Evolutionary conservation across 2,797 vertebrate species (phyloP).

Genomic region (Myotis findleyi): DNA sequence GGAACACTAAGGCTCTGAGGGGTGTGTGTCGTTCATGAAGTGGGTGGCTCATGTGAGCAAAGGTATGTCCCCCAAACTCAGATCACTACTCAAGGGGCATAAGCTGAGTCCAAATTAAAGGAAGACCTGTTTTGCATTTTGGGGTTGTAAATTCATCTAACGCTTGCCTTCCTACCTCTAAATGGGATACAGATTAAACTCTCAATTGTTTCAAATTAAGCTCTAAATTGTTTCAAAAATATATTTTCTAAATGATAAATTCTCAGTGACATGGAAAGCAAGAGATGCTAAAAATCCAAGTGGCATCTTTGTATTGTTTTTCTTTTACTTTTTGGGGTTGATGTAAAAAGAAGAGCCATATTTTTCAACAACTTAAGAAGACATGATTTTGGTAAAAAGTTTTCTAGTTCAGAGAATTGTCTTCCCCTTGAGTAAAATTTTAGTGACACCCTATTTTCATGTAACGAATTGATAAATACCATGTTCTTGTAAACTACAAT

Average conservation of each 20-base stretch:
- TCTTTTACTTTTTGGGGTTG: not conserved
- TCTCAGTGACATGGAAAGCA: not conserved
- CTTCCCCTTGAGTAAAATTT: slow-evolving; percentile 27
- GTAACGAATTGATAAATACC: not conserved
- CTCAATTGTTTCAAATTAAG: slow-evolving; percentile 2
- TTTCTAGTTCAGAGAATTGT: slow-evolving; percentile 4
- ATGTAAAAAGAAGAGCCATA: not conserved
- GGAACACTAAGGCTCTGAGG: not conserved
- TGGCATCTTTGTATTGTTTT: not conserved
- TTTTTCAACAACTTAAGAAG: not conserved
- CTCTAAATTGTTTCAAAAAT: not conserved
- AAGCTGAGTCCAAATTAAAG: not conserved
- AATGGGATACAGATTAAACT: not conserved
- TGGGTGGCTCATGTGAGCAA: not conserved
- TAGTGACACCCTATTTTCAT: not conserved
- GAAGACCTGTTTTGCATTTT: not conserved
- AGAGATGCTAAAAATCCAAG: not conserved
- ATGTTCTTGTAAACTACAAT: not conserved
- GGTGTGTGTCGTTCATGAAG: not conserved
- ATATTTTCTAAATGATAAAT: slow-evolving; percentile 32
- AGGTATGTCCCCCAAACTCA: not conserved
- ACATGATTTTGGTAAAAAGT: slow-evolving; percentile 1
- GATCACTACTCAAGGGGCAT: not conserved
- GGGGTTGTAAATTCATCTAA: not conserved
- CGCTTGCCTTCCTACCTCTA: not conserved